Conservation (phyloP, 2,113 vertebrate genomes). For the Pelmatolapia mariae region DNA sequence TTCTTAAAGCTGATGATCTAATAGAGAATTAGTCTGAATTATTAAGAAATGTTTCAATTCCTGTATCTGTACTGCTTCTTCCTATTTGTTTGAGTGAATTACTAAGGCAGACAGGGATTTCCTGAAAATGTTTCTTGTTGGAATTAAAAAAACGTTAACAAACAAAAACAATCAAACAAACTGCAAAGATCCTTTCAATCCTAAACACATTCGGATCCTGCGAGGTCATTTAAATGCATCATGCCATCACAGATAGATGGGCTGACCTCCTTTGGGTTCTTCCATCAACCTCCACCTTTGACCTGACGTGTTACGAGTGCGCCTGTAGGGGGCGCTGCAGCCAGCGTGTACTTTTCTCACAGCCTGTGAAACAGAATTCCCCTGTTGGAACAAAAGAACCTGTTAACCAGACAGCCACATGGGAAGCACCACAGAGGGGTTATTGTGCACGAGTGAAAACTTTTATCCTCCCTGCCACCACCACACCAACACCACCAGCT, state of each 20-base stretch:
- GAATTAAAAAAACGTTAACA: neutral
- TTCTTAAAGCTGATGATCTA: neutral
- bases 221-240: neutral
- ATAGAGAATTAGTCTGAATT: neutral
- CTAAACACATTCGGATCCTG: neutral
- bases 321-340: constrained; percentile 43
- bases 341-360: neutral
- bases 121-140: neutral
- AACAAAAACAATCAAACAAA: neutral
- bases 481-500: neutral
- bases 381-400: constrained; percentile 52
- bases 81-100: neutral
- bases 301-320: neutral
- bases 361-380: neutral
- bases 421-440: constrained; percentile 42
- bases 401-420: constrained; percentile 49
- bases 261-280: neutral
- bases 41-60: neutral
- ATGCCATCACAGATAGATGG: neutral
- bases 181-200: neutral
- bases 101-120: neutral
- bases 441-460: constrained; percentile 48
- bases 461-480: neutral
- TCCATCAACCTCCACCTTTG: neutral
- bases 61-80: neutral